Evolutionary conservation across 2,888 invertebrate genomes (phyloP).

Genomic region (Ochropleura leucogaster): DNA sequence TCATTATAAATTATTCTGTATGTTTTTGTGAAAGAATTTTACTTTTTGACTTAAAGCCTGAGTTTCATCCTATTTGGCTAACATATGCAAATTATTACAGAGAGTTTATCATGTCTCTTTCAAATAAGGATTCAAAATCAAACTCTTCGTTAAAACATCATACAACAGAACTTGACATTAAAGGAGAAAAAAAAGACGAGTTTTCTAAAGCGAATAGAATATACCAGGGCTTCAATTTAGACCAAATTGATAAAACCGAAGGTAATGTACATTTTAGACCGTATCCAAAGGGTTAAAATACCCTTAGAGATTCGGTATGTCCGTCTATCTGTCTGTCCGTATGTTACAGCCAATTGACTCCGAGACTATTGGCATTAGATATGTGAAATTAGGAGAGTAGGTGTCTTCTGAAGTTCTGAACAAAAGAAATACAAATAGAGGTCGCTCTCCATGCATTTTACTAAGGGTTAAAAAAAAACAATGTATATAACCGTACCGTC

Average conservation of each 20-base stretch:
- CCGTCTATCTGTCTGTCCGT: too few relatives aligned
- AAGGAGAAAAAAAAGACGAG: not conserved
- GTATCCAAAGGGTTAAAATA: too few relatives aligned
- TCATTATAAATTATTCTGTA: too few relatives aligned
- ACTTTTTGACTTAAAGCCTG: not conserved
- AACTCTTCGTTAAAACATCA: not conserved
- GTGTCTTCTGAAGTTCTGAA: too few relatives aligned
- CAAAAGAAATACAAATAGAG: too few relatives aligned
- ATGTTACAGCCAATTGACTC: too few relatives aligned
- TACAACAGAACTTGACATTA: not conserved
- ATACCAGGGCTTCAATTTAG: slow-evolving; percentile 42
- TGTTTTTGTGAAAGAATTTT: not conserved
- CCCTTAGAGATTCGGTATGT: too few relatives aligned
- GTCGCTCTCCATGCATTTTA: too few relatives aligned
- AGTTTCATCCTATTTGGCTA: not conserved
- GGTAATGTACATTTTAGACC: slow-evolving; percentile 1
- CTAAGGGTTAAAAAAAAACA: too few relatives aligned
- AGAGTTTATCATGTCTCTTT: not conserved
- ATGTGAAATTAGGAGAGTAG: too few relatives aligned
- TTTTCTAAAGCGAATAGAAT: not conserved
- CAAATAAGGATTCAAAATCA: not conserved
- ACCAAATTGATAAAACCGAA: not conserved
- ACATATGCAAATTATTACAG: not conserved
- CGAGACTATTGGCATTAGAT: too few relatives aligned
- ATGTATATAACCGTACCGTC: too few relatives aligned